phyloP scores from a whole-genome alignment of 1,140 invertebrate genomes.

The Musca domestica region DNA sequence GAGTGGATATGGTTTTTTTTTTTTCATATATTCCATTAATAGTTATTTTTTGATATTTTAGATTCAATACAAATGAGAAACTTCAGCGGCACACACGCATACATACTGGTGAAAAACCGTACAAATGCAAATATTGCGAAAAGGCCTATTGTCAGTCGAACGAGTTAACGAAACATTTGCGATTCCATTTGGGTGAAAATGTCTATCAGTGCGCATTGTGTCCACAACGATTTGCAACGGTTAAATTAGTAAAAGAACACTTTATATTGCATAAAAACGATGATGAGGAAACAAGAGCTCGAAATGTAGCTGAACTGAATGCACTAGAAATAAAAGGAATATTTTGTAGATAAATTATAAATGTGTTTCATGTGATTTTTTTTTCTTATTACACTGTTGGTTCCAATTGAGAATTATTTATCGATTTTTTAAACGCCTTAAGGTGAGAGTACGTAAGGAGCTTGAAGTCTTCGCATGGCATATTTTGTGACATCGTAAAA shows the following conservation, averaged over 20 bases:
- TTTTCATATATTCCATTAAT: not conserved
- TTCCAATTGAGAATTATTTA: too few species aligned
- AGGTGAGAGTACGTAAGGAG: too few species aligned
- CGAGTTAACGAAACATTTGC: slow-evolving; percentile 28
- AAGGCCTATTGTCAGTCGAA: slow-evolving; percentile 15
- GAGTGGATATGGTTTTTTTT: not conserved
- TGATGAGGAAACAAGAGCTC: slow-evolving; percentile 11
- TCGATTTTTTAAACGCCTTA: too few species aligned
- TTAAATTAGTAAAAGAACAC: slow-evolving; percentile 54
- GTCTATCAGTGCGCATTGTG: slow-evolving; percentile 56
- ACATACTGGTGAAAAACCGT: slow-evolving; percentile 14
- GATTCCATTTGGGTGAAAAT: slow-evolving; percentile 57
- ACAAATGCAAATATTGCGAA: slow-evolving; percentile 19
- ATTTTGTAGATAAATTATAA: slow-evolving; percentile 4
- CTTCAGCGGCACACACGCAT: not conserved
- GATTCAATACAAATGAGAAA: slow-evolving; percentile 8
- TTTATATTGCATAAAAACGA: slow-evolving; percentile 51
- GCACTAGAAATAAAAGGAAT: slow-evolving; percentile 6
- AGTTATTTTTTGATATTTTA: not conserved
- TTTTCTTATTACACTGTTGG: too few species aligned
- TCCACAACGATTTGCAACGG: slow-evolving; percentile 53
- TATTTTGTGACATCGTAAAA: too few species aligned
- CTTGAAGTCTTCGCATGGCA: too few species aligned
- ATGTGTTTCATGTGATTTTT: too few species aligned
- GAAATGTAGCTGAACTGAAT: not conserved